Evolutionary conservation across 2,888 invertebrate genomes (phyloP), one percentile per base, ranked within the genome.

Genomic region (Helobdella robusta): DNA sequence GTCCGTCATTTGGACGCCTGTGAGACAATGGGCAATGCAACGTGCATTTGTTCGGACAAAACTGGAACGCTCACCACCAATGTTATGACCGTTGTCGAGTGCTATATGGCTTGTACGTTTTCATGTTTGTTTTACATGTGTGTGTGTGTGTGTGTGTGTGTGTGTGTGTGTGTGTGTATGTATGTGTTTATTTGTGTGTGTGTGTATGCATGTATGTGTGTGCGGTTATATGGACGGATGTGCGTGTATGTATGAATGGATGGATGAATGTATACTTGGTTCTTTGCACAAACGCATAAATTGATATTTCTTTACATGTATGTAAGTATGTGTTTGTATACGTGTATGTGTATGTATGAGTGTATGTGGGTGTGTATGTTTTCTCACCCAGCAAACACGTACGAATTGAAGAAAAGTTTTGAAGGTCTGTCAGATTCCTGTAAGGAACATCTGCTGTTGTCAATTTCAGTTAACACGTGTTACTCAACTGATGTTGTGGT

Each of bases 1-100:
- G 65, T 65, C 5, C 58, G 65, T 23, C 65, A 65, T 32, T 30
- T 65, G 58, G 65, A 65, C 46, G 65, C 65, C 23, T 65, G 65
- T 20, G 65, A 65, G 34, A 65, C 59, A 6, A 65, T 65, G 59
- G 65, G 65, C 8, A 65, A 59, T 46, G 65, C 65, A 23, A 65
- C 65, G 4, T 52, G 52, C 48, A 65, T 65, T 23, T 65, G 65
- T 8, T 65, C 65, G 8, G 65, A 65, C 65, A 65, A 65, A 34
- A 65, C 65, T 2, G 65, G 65, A 15, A 65, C 65, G 23, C 48
- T 65, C 34, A 65, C 65, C 8, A 59, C 46, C 15, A 65, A 65
- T 25, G 44, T 30, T 23, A 65, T 65, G 65, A 59, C 65, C 5
- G 65, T 65, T 23, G 65, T 46, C 40, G 59, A 40, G 23, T 65